phyloP scores from a whole-genome alignment of 2,113 vertebrate genomes.

The Gymnogyps californianus region DNA sequence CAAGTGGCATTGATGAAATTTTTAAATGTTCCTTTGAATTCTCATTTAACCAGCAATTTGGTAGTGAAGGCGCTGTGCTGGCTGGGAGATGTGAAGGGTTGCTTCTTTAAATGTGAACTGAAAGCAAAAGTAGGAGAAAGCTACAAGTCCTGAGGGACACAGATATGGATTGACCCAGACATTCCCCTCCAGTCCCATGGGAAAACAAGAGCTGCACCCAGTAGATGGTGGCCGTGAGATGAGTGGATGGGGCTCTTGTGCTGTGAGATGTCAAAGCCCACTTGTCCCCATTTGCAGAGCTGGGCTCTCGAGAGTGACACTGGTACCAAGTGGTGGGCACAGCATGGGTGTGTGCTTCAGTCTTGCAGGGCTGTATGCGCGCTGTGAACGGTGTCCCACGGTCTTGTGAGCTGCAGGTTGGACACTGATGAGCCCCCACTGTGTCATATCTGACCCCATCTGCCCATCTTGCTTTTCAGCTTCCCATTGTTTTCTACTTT shows the following conservation, averaged over 20 bases:
- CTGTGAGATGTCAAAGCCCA: neutral
- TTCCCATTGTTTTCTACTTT: neutral
- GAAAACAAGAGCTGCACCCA: neutral
- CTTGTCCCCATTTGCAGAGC: neutral
- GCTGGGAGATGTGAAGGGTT: neutral
- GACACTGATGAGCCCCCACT: neutral
- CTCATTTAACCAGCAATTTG: neutral
- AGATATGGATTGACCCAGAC: neutral
- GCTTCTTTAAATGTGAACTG: neutral
- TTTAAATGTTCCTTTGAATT: conserved; percentile 40
- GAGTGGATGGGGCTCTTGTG: neutral
- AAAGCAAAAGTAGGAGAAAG: neutral
- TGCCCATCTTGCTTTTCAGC: neutral
- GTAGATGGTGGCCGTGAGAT: neutral
- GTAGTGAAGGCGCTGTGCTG: neutral
- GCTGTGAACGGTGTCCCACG: fast-evolving
- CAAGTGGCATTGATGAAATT: conserved; percentile 45
- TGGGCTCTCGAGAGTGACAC: neutral
- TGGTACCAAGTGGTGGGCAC: neutral
- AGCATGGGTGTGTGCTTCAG: fast-evolving
- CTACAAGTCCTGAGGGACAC: neutral
- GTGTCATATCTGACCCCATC: neutral
- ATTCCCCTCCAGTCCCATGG: neutral
- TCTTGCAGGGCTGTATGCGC: neutral
- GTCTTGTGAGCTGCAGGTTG: neutral